phyloP scores from a whole-genome alignment of 2,113 vertebrate genomes.

The Casuarius casuarius region DNA sequence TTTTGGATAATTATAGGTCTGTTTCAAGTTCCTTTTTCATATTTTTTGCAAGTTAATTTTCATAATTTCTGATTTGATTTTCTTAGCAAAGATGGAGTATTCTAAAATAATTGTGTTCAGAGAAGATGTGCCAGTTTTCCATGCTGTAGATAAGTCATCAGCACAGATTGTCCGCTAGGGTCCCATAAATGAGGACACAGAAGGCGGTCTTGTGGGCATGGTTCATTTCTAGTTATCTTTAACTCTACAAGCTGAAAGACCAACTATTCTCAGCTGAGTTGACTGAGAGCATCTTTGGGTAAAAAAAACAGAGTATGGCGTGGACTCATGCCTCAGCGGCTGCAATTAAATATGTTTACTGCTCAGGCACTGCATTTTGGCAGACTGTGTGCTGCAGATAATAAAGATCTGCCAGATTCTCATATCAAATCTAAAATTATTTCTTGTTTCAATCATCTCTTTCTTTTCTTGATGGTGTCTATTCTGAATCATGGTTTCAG shows the following conservation, averaged over 20 bases:
- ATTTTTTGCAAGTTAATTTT: background rate
- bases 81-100: background rate
- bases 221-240: background rate
- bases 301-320: background rate
- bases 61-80: background rate
- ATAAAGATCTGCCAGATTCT: background rate
- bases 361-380: slow-evolving; percentile 11
- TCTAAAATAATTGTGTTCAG: background rate
- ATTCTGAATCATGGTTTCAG: background rate
- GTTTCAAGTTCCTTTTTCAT: background rate
- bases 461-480: background rate
- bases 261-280: background rate
- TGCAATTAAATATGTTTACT: background rate
- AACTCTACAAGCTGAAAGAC: background rate
- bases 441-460: background rate
- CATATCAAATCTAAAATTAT: background rate
- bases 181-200: background rate
- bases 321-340: background rate
- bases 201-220: background rate
- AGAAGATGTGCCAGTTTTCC: background rate
- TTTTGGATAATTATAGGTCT: background rate
- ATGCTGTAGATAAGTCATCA: background rate
- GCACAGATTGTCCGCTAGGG: background rate
- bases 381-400: background rate
- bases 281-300: background rate